Conservation (phyloP, 2,797 vertebrate species). For the Tadarida brasiliensis region DNA sequence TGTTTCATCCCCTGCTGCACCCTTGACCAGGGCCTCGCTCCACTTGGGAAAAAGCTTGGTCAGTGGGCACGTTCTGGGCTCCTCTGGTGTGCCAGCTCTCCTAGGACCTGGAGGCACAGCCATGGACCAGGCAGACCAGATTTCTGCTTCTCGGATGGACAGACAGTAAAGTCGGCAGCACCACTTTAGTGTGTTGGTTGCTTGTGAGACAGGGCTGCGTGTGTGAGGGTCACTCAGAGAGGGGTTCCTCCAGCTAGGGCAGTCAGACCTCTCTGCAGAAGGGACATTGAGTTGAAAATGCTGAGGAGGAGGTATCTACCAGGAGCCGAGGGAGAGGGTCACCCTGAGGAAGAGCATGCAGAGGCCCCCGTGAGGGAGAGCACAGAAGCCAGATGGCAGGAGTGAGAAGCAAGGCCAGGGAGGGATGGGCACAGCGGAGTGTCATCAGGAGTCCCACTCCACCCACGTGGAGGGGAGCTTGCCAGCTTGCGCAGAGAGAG, state of each 20-base stretch:
- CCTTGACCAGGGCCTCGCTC: no score
- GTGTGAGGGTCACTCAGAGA: neutral
- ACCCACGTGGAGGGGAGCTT: neutral
- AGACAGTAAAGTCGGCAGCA: neutral
- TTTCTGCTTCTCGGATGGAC: neutral
- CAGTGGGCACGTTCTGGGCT: no score
- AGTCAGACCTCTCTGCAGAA: neutral
- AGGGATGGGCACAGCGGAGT: rapidly evolving
- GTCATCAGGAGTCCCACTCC: neutral
- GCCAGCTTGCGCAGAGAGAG: neutral
- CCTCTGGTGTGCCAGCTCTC: neutral
- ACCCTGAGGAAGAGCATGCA: neutral
- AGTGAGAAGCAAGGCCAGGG: neutral
- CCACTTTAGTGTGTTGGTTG: neutral
- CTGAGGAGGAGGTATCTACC: neutral
- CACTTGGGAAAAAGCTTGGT: rapidly evolving
- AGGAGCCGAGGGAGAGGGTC: neutral
- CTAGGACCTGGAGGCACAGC: neutral
- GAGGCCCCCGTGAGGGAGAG: neutral
- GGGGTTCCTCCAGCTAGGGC: neutral
- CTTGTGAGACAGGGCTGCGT: neutral
- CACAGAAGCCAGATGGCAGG: neutral
- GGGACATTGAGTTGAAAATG: neutral
- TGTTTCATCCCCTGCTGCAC: no score
- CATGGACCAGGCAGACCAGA: rapidly evolving